A percentile compares a stretch with the other conserved stretches of the same genome.
These are phyloP conservation scores for Eunapius fragilis DNA, from an alignment of 37 sponge, comb jelly and placozoan species.

Conservation along the genomic window DNA sequence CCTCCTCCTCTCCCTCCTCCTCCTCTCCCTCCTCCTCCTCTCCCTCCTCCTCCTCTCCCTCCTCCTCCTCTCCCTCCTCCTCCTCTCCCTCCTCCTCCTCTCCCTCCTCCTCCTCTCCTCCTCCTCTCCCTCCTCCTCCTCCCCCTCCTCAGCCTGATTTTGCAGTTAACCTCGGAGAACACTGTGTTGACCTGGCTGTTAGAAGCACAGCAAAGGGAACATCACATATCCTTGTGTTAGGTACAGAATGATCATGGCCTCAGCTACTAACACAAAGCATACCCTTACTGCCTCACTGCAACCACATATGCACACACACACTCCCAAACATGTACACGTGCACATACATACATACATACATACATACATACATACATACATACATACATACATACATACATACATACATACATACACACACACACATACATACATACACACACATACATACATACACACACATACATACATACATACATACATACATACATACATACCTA, in stretches of 20 bases:
- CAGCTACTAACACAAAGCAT: too few relatives aligned
- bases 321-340: not conserved
- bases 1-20: too few relatives aligned
- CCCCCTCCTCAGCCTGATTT: constrained; percentile 62
- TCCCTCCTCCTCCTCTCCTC: too few relatives aligned
- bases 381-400: not conserved
- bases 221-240: constrained; percentile 53
- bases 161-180: constrained; percentile 81
- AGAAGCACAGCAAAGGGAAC: constrained; percentile 11
- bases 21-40: too few relatives aligned
- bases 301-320: too few relatives aligned
- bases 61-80: too few relatives aligned
- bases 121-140: not conserved
- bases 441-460: constrained; percentile 16
- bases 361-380: not conserved
- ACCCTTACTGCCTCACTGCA: too few relatives aligned
- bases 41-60: too few relatives aligned
- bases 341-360: constrained; percentile 8
- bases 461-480: too few relatives aligned
- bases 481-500: not conserved
- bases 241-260: too few relatives aligned
- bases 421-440: constrained; percentile 28
- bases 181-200: constrained; percentile 4
- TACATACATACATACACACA: not conserved
- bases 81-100: too few relatives aligned